These are phyloP conservation scores for Drosophila cracens DNA, from an alignment of 2,888 invertebrate species.

Conservation along the genomic window DNA sequence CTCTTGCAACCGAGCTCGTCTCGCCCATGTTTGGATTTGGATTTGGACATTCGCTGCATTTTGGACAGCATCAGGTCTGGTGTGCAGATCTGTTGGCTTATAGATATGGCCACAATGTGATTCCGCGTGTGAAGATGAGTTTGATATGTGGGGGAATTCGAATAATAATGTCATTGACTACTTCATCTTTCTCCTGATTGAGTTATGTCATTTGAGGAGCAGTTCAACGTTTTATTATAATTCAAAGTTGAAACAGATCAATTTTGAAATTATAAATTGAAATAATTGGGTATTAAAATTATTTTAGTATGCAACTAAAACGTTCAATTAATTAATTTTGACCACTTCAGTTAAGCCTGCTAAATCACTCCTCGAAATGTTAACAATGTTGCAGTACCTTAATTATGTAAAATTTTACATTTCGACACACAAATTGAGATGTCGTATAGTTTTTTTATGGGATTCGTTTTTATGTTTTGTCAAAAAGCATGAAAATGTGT, in stretches of 20 bases:
- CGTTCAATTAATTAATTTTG: not conserved
- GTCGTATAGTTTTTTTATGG: not conserved
- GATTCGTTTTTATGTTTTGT: not conserved
- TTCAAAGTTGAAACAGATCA: not conserved
- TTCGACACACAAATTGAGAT: not conserved
- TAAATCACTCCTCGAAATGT: not conserved
- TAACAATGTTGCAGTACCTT: not conserved
- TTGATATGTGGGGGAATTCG: not conserved
- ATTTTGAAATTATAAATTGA: too few relatives aligned
- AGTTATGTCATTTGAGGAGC: conserved; percentile 17
- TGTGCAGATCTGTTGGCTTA: conserved; percentile 7
- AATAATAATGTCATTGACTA: conserved; percentile 9
- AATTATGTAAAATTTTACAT: not conserved
- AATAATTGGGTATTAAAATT: too few relatives aligned
- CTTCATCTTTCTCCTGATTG: conserved; percentile 10
- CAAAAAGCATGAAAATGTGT: conserved; percentile 12
- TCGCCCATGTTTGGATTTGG: conserved; percentile 33
- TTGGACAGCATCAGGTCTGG: conserved; percentile 27
- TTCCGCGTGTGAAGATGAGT: conserved; percentile 32
- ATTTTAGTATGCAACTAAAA: not conserved
- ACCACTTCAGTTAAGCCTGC: not conserved
- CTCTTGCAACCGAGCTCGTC: conserved; percentile 18
- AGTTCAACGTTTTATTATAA: not conserved
- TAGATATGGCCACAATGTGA: conserved; percentile 10
- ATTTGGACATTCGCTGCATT: conserved; percentile 42